Conservation (phyloP, 37 sponge, comb jelly and placozoan species). For the Petrosia ficiformis region DNA sequence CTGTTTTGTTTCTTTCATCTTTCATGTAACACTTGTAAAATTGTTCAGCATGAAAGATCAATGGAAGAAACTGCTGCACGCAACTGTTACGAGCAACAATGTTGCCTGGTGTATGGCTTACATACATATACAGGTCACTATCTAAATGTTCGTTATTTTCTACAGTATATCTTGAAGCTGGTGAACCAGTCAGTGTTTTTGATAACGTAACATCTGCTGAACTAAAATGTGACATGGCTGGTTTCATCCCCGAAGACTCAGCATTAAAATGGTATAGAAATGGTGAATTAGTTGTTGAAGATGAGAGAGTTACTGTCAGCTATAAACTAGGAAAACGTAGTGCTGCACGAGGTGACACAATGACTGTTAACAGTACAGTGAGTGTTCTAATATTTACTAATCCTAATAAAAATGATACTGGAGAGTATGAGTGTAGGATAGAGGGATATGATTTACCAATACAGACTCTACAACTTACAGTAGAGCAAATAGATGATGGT, state of each 20-base stretch:
- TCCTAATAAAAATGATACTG: slow-evolving; percentile 30
- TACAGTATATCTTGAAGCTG: slow-evolving; percentile 1
- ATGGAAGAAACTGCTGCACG: no score
- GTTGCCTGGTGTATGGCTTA: no score
- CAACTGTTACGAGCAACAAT: no score
- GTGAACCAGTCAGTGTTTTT: background rate
- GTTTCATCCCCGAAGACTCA: slow-evolving; percentile 25
- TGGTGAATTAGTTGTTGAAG: background rate
- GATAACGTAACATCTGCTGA: background rate
- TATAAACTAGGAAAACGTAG: slow-evolving; percentile 1
- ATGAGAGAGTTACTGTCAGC: background rate
- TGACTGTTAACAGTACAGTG: background rate
- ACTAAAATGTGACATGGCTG: slow-evolving; percentile 47
- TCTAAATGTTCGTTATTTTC: no score
- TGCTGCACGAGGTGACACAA: slow-evolving; percentile 14
- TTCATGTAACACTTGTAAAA: no score
- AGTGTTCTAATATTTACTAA: slow-evolving; percentile 25
- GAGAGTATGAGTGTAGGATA: slow-evolving; percentile 41
- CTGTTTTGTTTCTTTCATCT: no score
- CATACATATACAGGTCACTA: no score
- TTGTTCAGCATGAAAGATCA: no score
- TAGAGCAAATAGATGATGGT: slow-evolving; percentile 11
- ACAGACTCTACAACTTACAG: slow-evolving; percentile 14
- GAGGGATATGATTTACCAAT: background rate
- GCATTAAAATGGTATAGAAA: slow-evolving; percentile 28